Evolutionary conservation across 2,888 invertebrate species (phyloP), one percentile per base, ranked within the genome.

Genomic region (Aphelenchoides bicaudatus): DNA sequence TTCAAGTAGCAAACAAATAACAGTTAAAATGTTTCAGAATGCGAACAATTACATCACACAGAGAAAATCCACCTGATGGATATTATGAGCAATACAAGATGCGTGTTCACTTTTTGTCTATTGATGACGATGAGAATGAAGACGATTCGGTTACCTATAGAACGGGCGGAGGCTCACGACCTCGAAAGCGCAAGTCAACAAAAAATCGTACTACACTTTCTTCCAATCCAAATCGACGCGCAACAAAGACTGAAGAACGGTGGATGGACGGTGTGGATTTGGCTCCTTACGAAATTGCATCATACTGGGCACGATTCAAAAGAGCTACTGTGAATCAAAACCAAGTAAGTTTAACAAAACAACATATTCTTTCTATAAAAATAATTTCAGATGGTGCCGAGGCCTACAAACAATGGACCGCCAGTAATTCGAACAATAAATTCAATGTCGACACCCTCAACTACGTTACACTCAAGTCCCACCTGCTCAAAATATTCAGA

Each of bases 61-160:
- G 65, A 47, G 77, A 77, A 48, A 60, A 74, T 59, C 70, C 73
- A 30, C 77, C 75, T 8, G 71, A 70, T 50, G 75, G 74, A 10
- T 67, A 70, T 39, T 73, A 73, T 50, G 74, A 75, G 43, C 62
- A 66, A 47, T 73, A 73, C 56, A 51, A 62, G 25, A 21, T 74
- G 19, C 57, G 56, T 25, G 58, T 74, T 46, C 64, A 74, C 46
- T 62, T 66, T n/a, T 65, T 71, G 29, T 61, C 66, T 13, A 39
- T 73, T 23, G 65, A 73, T 16, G 72, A 70, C 30, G 65, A 59
- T 10, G 65, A 63, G 1, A 63, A 54, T 13, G 30, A 43, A 8
- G 43, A 43, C 23, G 10, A 21, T n/a, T 43, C 43, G 21, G 43
- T 21, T 19, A 21, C 43, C 23, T 43, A 31, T 8, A 39, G 19